Base-by-base conservation (phyloP, 2,797 vertebrate species). In the Ceyx erithaca region DNA sequence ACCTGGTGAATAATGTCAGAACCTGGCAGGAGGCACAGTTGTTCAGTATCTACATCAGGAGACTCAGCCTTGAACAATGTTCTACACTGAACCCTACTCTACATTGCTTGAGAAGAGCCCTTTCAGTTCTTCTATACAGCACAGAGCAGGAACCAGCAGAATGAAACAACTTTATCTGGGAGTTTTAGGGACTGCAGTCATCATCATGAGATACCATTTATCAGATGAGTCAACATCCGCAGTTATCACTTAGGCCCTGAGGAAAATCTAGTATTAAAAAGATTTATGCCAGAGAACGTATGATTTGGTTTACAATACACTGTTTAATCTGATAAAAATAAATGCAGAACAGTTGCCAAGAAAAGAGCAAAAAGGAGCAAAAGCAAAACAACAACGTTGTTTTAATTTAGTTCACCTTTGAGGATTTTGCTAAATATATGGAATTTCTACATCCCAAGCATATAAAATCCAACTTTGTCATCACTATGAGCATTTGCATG, bases 181-280 rank as follows among this genome's bases (percentile, higher is more conserved):
- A 92, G 67, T 23, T 90, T 93, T 66, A 26, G 45, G 49, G n/a
- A 21, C 80, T 94, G 64, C 45, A 87, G 57, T 90, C 86, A 89
- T 84, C 67, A 58, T 89, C 86, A 92, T 80, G 84, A 84, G 87
- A 61, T 52, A 70, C 11, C 59, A 93, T 95, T 94, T 69, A 92
- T 90, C 88, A 95, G 82, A 77, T 90, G 93, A 95, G 86, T 92
- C 93, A 95, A 89, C 88, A 92, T 93, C 92, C 28, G 6, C 78
- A 88, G 75, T 85, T 73, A 89, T 68, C 84, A 61, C n/a, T 86
- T 54, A 82, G 63, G 48, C 25, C 66, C 71, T 82, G 68, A 95
- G 86, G 94, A 95, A 81, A 87, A 30, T 82, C 79, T 31, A 80
- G 22, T 63, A 90, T 90, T 86, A 80, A 64, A 52, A 93, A 64